A percentile compares a stretch with the other conserved stretches of the same genome.
These are phyloP conservation scores for Lamellibrachia columna DNA, from an alignment of 2,888 invertebrate species.

Conservation along the genomic window DNA sequence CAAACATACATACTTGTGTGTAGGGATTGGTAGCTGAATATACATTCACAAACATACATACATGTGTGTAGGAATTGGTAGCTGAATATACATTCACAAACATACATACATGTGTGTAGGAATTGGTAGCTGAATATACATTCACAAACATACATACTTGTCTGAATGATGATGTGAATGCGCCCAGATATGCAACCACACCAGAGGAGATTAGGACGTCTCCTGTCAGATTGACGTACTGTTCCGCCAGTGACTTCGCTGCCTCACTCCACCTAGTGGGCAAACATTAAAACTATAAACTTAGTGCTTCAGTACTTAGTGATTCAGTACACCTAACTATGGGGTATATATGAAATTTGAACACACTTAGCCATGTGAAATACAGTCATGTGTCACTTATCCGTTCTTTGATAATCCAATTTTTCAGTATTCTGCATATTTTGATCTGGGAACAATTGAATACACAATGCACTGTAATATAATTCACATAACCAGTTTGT, in stretches of 20 bases:
- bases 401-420: too few species aligned
- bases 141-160: conserved; percentile 46
- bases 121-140: neutral
- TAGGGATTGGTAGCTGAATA: neutral
- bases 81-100: neutral
- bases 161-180: conserved; percentile 66
- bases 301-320: neutral
- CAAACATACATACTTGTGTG: neutral
- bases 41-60: neutral
- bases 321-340: neutral
- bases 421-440: too few species aligned
- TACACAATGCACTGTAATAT: too few species aligned
- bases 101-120: conserved; percentile 47
- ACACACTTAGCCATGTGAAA: neutral
- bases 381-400: too few species aligned
- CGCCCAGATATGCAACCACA: conserved; percentile 65
- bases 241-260: conserved; percentile 57
- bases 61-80: neutral
- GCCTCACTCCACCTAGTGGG: conserved; percentile 61
- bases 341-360: neutral
- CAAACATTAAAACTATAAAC: neutral
- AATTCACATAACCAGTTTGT: too few species aligned
- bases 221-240: conserved; percentile 69
- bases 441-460: too few species aligned
- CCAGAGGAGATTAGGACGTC: conserved; percentile 74